Percentiles rank a stretch among this genome's conserved stretches.
phyloP scores from a whole-genome alignment of 1,140 invertebrate genomes.

The Zaprionus tsacasi region DNA sequence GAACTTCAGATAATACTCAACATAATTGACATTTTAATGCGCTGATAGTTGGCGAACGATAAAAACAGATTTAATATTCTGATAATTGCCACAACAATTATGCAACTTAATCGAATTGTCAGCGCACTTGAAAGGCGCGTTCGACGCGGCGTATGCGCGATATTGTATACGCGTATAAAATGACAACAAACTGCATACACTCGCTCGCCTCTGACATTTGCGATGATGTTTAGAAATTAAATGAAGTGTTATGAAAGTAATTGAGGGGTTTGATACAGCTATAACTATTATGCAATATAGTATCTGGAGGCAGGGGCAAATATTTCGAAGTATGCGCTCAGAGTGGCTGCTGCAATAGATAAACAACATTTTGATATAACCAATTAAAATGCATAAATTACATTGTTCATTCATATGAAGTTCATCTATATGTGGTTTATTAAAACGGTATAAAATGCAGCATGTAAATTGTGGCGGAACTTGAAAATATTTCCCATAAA shows the following conservation, averaged over 20 bases:
- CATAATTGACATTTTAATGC: conserved; percentile 81
- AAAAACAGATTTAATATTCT: conserved; percentile 80
- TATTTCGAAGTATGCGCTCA: too few species aligned
- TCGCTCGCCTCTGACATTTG: conserved; percentile 3
- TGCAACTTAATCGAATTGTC: conserved; percentile 79
- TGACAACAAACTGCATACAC: conserved; percentile 15
- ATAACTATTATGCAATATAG: not conserved
- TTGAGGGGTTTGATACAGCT: not conserved
- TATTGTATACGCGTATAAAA: conserved; percentile 4
- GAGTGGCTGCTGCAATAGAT: not conserved
- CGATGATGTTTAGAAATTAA: conserved; percentile 10
- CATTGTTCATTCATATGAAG: not conserved
- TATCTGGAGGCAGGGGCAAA: not conserved
- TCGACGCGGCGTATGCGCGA: conserved; percentile 49
- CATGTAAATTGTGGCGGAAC: not conserved
- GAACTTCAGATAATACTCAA: conserved; percentile 45
- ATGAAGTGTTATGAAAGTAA: conserved; percentile 3
- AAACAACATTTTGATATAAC: conserved; percentile 13
- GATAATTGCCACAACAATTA: conserved; percentile 75
- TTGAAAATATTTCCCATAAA: not conserved
- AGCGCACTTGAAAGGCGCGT: conserved; percentile 39
- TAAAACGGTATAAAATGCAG: not conserved
- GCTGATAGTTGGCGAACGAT: conserved; percentile 73
- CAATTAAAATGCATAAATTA: conserved; percentile 9
- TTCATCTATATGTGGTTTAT: not conserved